Base-by-base conservation (phyloP, 2,888 invertebrate species). In the Brachylomia viminalis region DNA sequence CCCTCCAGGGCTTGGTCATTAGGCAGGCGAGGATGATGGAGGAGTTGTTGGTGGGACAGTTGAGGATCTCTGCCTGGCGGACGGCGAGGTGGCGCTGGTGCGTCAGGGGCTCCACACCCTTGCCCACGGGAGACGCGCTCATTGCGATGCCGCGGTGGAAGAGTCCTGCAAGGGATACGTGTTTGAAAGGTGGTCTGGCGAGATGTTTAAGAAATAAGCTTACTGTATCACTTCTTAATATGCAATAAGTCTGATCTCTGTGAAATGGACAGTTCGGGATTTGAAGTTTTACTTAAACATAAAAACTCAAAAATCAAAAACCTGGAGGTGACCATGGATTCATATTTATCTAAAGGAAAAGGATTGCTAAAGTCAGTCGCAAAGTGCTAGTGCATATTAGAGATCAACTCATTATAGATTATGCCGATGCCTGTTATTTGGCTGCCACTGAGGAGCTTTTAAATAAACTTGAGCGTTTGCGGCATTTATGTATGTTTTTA, bases 121-220 rank as follows among this genome's bases (percentile, higher is more conserved):
- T 97, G 15, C 95, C 95, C 0, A 97, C 94, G 0, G 97, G 96
- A 0, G 98, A 97, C 0, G 97, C 98, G 87, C 98, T 98, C 97
- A 98, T 97, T 0, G 97, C 97, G 30, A 98, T 97, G 0, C 97
- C 98, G 72, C 97, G 97, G 89, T 98, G 98, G 92, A 98, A 98
- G 0, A 98, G 93, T 68, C 97, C 97, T 97, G 88, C 6, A 74
- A 71, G 3, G 13, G 17, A 33, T 20, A n/a, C n/a, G 11, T n/a
- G 33, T 0, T 13, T 33, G 23, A 33, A 59, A 59, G 5, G 23
- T 59, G 20, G 5, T 33, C 33, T 59, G 23, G 20, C 20, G 5
- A 33, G 5, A 5, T 27, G 20, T 11, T 33, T 33, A 59, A 6
- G 59, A 33, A 59, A 52, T n/a, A 59, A 59, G 23, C 6, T 59